A percentile compares a stretch with the other conserved stretches of the same genome.
Evolutionary conservation across 2,797 vertebrate genomes (phyloP).

Genomic region (Poeciliopsis turneri): DNA sequence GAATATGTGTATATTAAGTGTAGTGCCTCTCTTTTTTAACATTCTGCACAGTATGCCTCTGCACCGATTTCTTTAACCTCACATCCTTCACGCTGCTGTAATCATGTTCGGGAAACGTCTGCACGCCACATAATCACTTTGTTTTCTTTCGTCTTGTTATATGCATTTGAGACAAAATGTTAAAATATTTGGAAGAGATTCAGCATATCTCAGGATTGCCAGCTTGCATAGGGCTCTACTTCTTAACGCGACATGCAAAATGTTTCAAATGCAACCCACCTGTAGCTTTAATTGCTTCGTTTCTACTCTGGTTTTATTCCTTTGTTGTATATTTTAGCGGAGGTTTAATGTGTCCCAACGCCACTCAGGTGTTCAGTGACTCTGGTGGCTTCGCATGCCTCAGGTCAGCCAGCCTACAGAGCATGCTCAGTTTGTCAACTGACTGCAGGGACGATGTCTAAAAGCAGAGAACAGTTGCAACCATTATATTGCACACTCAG

Average conservation of each 20-base stretch:
- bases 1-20: conserved; percentile 69
- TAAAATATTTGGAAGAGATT: conserved; percentile 44
- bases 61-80: conserved; percentile 64
- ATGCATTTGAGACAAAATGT: conserved; percentile 34
- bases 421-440: conserved; percentile 45
- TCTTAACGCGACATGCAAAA: conserved; percentile 1
- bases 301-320: neutral
- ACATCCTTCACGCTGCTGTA: conserved; percentile 69
- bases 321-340: neutral
- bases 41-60: conserved; percentile 65
- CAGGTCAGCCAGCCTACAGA: conserved; percentile 89
- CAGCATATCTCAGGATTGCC: conserved; percentile 29
- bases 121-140: conserved; percentile 37
- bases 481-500: no score
- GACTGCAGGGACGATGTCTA: neutral
- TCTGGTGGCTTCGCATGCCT: conserved; percentile 63
- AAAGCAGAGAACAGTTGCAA: neutral
- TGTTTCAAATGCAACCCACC: neutral
- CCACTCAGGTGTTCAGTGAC: neutral
- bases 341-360: conserved; percentile 1
- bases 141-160: conserved; percentile 27
- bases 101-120: conserved; percentile 50
- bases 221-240: conserved; percentile 15
- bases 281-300: conserved; percentile 5
- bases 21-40: conserved; percentile 81